Evolutionary conservation across 1,140 invertebrate genomes (phyloP), one percentile per base, ranked within the genome.

Genomic region (Eubasilissa regina): DNA sequence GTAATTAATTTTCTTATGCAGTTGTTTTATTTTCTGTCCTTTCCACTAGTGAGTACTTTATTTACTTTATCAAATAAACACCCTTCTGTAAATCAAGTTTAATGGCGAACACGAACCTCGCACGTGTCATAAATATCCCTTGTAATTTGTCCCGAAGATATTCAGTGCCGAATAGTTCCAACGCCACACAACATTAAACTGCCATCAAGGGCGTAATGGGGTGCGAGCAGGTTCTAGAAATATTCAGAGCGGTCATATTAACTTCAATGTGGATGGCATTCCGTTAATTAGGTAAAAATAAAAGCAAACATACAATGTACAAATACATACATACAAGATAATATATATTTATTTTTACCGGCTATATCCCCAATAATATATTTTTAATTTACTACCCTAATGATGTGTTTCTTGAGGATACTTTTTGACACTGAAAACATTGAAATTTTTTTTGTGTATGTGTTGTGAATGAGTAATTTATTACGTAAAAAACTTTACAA

Each of bases 111-210:
- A 56, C 53, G 53, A n/a, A 6, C 25, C 60, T 4, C 25, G 60
- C 60, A 21, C 60, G 68, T 45, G 68, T 72, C 68, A 72, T 72
- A 72, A 64, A 64, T 72, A 48, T 72, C 68, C 8, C 21, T 12
- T 25, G 47, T 21, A 72, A 72, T 72, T 72, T 51, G 45, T 72
- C 68, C 48, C 68, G 13, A 72, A 72, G 68, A 72, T 51, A 72
- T 72, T 72, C 21, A 13, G 12, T 21, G 11, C 48, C 45, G 51
- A 72, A 72, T 51, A 72, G 68, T 72, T 72, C 17, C 44, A 44
- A 43, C 35, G 44, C 62, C 62, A 44, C 62, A 64, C 25, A 44
- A 64, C 62, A 64, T 64, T 64, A 64, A 64, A 64, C 62, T 44
- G 44, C 62, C 62, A 64, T 43, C 25, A 64, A 15, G 25, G 44